Evolutionary conservation across 2,113 vertebrate genomes (phyloP).

Genomic region (Lagopus leucura): DNA sequence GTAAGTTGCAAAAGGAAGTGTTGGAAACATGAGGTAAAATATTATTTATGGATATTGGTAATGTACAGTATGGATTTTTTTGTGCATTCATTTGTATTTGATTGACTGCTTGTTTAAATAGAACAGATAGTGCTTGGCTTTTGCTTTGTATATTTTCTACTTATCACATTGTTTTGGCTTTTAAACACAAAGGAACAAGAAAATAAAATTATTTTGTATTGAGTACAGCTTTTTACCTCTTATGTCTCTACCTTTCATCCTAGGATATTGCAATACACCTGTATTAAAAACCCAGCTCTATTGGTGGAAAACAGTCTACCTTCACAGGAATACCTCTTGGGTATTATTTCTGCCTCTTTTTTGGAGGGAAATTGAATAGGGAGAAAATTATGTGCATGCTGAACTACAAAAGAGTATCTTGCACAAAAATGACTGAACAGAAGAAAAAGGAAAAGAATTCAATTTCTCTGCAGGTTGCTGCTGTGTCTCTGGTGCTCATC

Average conservation of each 20-base stretch:
- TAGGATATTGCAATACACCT: not conserved
- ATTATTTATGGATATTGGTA: not conserved
- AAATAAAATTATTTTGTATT: not conserved
- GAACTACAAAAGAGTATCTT: not conserved
- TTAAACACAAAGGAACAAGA: not conserved
- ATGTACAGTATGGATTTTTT: not conserved
- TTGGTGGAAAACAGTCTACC: not conserved
- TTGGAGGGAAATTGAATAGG: not conserved
- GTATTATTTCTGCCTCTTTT: not conserved
- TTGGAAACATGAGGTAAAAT: conserved; percentile 8
- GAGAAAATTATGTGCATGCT: not conserved
- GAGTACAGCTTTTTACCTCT: not conserved
- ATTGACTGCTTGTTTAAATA: not conserved
- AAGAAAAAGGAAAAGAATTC: not conserved
- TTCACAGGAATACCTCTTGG: not conserved
- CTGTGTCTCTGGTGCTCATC: not conserved
- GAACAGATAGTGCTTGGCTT: not conserved
- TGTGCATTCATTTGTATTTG: not conserved
- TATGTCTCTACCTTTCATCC: not conserved
- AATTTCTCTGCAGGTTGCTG: not conserved
- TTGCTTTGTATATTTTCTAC: not conserved
- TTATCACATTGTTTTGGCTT: not conserved
- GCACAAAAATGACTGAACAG: not conserved
- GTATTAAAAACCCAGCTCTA: not conserved
- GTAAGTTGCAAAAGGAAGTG: not conserved